A percentile compares a stretch with the other conserved stretches of the same genome.
phyloP scores from a whole-genome alignment of 2,797 vertebrate genomes.

The Naso thynnoides region DNA sequence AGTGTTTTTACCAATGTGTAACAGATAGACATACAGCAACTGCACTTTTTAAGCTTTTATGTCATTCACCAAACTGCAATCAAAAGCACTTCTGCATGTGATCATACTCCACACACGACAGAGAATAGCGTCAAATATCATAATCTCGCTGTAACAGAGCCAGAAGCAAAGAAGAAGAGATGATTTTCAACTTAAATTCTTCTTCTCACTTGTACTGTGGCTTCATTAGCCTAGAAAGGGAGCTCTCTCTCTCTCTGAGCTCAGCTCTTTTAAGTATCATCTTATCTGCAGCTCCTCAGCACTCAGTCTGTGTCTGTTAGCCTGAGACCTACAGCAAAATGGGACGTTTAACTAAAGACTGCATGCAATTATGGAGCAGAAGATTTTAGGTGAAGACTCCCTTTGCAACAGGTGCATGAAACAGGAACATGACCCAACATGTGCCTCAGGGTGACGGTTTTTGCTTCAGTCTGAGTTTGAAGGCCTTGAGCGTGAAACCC shows the following conservation, averaged over 20 bases:
- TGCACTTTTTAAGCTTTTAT: slow-evolving; percentile 4
- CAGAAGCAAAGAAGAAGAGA: slow-evolving; percentile 17
- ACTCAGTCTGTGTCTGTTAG: neutral
- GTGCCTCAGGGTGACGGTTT: slow-evolving; percentile 7
- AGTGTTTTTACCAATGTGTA: too few relatives aligned
- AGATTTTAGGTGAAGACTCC: slow-evolving; percentile 10
- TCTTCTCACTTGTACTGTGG: neutral
- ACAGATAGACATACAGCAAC: too few relatives aligned
- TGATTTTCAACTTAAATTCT: slow-evolving; percentile 11
- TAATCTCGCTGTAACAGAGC: slow-evolving; percentile 13
- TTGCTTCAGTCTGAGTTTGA: slow-evolving; percentile 29
- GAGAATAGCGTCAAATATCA: neutral
- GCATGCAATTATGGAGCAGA: slow-evolving; percentile 10
- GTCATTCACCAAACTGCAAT: slow-evolving; percentile 15
- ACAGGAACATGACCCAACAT: slow-evolving; percentile 15
- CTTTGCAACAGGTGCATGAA: slow-evolving; percentile 48
- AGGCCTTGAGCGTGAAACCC: slow-evolving; percentile 21
- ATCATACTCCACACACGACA: slow-evolving; percentile 10
- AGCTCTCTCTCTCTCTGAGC: neutral
- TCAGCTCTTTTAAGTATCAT: slow-evolving; percentile 22
- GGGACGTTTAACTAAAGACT: slow-evolving; percentile 16
- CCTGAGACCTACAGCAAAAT: slow-evolving; percentile 16
- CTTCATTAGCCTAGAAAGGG: slow-evolving; percentile 39
- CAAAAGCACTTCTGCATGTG: neutral
- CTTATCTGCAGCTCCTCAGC: slow-evolving; percentile 16